phyloP scores from a whole-genome alignment of 2,113 vertebrate genomes.

The Rhizomys pruinosus region DNA sequence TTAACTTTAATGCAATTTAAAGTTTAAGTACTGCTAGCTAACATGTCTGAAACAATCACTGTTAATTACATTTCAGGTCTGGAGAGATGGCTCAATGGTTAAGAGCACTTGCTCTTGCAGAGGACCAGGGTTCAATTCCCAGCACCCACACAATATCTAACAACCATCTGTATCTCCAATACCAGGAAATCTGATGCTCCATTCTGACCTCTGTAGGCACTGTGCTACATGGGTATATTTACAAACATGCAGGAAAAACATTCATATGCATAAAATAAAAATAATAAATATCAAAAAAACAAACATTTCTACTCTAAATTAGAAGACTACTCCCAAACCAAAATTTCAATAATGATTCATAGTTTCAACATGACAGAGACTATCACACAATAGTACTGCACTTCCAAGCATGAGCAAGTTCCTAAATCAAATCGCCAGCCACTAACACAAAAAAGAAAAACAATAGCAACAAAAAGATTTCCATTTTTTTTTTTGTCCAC shows the following conservation, averaged over 20 bases:
- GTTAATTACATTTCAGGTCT: too few relatives aligned
- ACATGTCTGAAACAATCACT: background rate
- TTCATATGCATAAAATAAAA: too few relatives aligned
- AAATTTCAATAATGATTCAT: background rate
- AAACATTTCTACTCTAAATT: background rate
- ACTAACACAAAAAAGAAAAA: background rate
- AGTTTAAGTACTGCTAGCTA: background rate
- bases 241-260: too few relatives aligned
- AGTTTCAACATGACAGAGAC: background rate
- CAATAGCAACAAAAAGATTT: background rate
- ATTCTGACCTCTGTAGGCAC: too few relatives aligned
- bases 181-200: too few relatives aligned
- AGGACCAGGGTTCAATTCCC: too few relatives aligned
- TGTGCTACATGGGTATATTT: too few relatives aligned
- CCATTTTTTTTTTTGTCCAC: background rate
- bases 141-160: too few relatives aligned
- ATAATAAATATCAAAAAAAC: background rate
- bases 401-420: background rate
- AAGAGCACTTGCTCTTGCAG: too few relatives aligned
- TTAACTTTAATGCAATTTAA: constrained; percentile 42
- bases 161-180: too few relatives aligned
- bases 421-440: background rate
- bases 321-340: constrained; percentile 10
- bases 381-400: background rate
- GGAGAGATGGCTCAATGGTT: too few relatives aligned